phyloP scores from a whole-genome alignment of 2,888 invertebrate species.

The Thymelicus acteon region DNA sequence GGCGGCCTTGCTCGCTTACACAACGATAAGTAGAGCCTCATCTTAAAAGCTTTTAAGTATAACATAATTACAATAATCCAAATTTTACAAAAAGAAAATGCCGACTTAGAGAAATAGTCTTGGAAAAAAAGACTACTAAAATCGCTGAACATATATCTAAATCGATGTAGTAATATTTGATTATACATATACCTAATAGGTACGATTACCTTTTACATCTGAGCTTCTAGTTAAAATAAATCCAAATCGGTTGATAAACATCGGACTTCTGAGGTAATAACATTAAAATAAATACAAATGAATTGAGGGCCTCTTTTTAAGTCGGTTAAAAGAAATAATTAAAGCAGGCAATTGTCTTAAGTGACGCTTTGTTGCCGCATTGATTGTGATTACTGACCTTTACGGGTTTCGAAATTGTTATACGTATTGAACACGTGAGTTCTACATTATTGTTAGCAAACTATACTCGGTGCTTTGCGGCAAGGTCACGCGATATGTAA shows the following conservation, averaged over 20 bases:
- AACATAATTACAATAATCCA: conserved; percentile 43
- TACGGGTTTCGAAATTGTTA: conserved; percentile 67
- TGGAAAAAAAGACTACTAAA: no score
- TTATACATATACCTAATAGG: no score
- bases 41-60: conserved; percentile 73
- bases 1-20: conserved; percentile 75
- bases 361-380: conserved; percentile 48
- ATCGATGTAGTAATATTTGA: no score
- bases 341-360: conserved; percentile 65
- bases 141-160: no score
- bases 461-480: conserved; percentile 41
- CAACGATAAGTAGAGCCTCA: conserved; percentile 73
- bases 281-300: conserved; percentile 20
- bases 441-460: conserved; percentile 61
- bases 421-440: conserved; percentile 63
- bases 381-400: conserved; percentile 64
- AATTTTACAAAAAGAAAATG: no score
- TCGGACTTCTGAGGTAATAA: no score
- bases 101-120: no score
- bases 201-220: no score
- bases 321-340: conserved; percentile 53
- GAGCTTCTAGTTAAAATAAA: no score
- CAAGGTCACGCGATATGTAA: conserved; percentile 55
- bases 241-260: no score
- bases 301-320: no score